Base-by-base conservation (phyloP, 1,140 invertebrate genomes). In the Apocrypta bakeri region DNA sequence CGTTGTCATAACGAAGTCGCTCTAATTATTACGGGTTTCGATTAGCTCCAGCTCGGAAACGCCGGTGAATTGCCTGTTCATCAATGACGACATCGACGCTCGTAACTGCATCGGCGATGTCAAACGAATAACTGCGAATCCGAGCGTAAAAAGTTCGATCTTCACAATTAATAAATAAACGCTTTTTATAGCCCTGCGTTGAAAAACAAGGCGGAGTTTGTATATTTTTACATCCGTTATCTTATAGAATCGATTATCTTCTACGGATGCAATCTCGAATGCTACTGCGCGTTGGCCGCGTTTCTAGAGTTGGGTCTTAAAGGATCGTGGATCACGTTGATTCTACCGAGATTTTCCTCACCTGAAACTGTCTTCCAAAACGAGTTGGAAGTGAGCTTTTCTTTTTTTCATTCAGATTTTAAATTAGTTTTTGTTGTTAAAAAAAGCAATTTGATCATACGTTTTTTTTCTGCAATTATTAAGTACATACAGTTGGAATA, bases 201-300 rank as follows among this genome's bases (percentile, higher is more conserved):
- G n/a, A n/a, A n/a, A n/a, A n/a, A n/a, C n/a, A n/a, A n/a, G n/a
- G n/a, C n/a, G n/a, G n/a, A n/a, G n/a, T n/a, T n/a, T n/a, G n/a
- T n/a, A n/a, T n/a, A n/a, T n/a, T n/a, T n/a, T n/a, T n/a, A n/a
- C n/a, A n/a, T n/a, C n/a, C n/a, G n/a, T n/a, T n/a, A n/a, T n/a
- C n/a, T 76, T 84, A 8, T 37, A 93, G 92, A 89, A 73, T 85
- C 69, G 12, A 92, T 95, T 29, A 87, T 95, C 0, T 92, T 95
- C 2, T 95, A 95, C 86, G 95, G 95, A 1, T 90, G 93, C 56
- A 93, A 91, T 82, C 86, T 95, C 27, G 93, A 95, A 83, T 93
- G 93, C 11, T 95, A 94, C 83, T 92, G 91, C 73, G 94, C 94
- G 72, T 86, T 95, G 2, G 90, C 92, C 11, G 93, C 92, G 1